Evolutionary conservation across 2,797 vertebrate species (phyloP).

Genomic region (Ctenochaetus hawaiiensis): DNA sequence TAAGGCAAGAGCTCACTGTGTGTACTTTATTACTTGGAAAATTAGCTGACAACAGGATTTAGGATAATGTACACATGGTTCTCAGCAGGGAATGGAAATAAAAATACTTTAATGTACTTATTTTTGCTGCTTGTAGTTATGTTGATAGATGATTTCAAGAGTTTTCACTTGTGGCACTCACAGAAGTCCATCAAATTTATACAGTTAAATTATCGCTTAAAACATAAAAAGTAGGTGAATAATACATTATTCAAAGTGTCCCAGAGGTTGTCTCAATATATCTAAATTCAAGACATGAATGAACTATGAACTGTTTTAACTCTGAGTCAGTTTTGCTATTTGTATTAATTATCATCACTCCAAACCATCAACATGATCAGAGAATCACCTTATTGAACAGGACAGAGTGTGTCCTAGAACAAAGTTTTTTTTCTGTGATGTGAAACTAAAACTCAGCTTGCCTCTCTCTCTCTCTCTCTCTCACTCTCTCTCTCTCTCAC

Average conservation of each 20-base stretch:
- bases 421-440: constrained; percentile 41
- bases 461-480: constrained; percentile 48
- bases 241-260: background rate
- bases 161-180: constrained; percentile 5
- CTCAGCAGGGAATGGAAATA: background rate
- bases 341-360: constrained; percentile 9
- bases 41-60: background rate
- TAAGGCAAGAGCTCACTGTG: background rate
- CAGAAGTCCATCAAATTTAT: background rate
- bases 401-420: constrained; percentile 39
- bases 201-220: background rate
- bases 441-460: constrained; percentile 78
- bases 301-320: constrained; percentile 6
- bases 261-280: background rate
- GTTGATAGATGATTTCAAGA: background rate
- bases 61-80: background rate
- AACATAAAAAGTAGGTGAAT: background rate
- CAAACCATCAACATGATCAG: background rate
- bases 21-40: constrained; percentile 1
- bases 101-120: background rate
- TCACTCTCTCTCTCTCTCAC: constrained; percentile 53
- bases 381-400: constrained; percentile 21
- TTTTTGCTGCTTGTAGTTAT: constrained; percentile 10
- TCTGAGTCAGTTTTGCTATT: constrained; percentile 6
- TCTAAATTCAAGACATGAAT: background rate